A percentile compares a stretch with the other conserved stretches of the same genome.
Evolutionary conservation across 2,797 vertebrate species (phyloP).

Genomic region (Discoglossus pictus): DNA sequence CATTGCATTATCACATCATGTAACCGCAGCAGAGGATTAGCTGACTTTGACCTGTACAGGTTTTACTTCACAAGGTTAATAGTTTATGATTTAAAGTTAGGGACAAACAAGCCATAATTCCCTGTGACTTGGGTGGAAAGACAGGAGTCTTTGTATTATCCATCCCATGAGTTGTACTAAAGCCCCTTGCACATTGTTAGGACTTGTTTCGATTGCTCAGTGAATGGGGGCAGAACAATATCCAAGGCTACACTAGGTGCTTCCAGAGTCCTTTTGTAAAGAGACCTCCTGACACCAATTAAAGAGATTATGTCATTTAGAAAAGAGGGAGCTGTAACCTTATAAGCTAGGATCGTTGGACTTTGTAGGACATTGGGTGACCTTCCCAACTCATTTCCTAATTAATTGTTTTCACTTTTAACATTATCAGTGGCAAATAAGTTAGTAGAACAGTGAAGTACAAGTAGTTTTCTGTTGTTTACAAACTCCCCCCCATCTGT

Average conservation of each 20-base stretch:
- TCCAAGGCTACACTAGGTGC: constrained; percentile 86
- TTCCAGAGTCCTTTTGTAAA: constrained; percentile 81
- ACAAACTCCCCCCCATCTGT: no score
- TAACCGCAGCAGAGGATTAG: constrained; percentile 69
- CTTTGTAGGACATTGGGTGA: constrained; percentile 76
- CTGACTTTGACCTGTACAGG: constrained; percentile 71
- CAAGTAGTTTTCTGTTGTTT: no score
- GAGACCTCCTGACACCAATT: constrained; percentile 92
- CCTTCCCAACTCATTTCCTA: constrained; percentile 79
- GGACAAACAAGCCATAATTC: constrained; percentile 71
- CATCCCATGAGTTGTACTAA: constrained; percentile 75
- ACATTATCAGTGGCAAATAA: constrained; percentile 63
- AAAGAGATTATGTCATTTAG: constrained; percentile 96
- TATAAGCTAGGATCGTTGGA: constrained; percentile 83
- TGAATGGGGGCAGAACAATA: constrained; percentile 84
- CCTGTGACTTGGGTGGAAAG: constrained; percentile 70
- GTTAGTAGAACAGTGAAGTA: no score
- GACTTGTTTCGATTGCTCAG: constrained; percentile 75
- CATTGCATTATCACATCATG: no score
- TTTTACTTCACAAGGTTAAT: constrained; percentile 78
- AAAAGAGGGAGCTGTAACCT: constrained; percentile 83
- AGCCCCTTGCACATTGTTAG: constrained; percentile 77
- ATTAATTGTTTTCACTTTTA: constrained; percentile 80
- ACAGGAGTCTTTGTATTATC: constrained; percentile 77
- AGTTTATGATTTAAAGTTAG: constrained; percentile 73